These are phyloP conservation scores for Drosophila paramelanica DNA, from an alignment of 2,888 invertebrate species.

Conservation along the genomic window DNA sequence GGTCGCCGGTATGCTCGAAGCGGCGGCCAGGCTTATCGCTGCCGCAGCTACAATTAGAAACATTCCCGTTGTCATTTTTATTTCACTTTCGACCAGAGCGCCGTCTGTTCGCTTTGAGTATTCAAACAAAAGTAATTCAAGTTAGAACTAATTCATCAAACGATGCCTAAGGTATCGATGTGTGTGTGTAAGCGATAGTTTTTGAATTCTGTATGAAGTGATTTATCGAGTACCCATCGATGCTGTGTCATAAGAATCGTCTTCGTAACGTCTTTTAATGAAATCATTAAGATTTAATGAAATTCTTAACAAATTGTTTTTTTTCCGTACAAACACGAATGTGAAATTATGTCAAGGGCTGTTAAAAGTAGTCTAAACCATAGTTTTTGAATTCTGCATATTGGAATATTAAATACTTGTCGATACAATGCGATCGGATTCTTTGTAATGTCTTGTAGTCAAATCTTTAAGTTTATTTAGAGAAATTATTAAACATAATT, in stretches of 20 bases:
- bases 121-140: slow-evolving; percentile 43
- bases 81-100: not conserved
- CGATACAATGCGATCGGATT: not conserved
- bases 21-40: slow-evolving; percentile 44
- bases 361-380: slow-evolving; percentile 44
- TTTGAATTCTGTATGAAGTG: slow-evolving; percentile 2
- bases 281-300: slow-evolving; percentile 16
- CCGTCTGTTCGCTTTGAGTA: slow-evolving; percentile 39
- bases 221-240: slow-evolving; percentile 7
- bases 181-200: slow-evolving; percentile 21
- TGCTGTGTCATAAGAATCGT: not conserved
- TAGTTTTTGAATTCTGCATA: slow-evolving; percentile 20
- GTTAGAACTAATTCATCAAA: slow-evolving; percentile 16
- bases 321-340: slow-evolving; percentile 54
- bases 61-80: slow-evolving; percentile 25
- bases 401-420: not conserved
- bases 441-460: slow-evolving; percentile 1
- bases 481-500: slow-evolving; percentile 35
- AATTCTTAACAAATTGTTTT: slow-evolving; percentile 31
- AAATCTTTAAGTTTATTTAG: slow-evolving; percentile 21
- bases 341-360: slow-evolving; percentile 36
- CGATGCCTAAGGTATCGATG: slow-evolving; percentile 34
- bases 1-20: slow-evolving; percentile 76
- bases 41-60: slow-evolving; percentile 53
- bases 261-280: slow-evolving; percentile 7